phyloP scores from a whole-genome alignment of 2,888 invertebrate species.

The Altica lythri region DNA sequence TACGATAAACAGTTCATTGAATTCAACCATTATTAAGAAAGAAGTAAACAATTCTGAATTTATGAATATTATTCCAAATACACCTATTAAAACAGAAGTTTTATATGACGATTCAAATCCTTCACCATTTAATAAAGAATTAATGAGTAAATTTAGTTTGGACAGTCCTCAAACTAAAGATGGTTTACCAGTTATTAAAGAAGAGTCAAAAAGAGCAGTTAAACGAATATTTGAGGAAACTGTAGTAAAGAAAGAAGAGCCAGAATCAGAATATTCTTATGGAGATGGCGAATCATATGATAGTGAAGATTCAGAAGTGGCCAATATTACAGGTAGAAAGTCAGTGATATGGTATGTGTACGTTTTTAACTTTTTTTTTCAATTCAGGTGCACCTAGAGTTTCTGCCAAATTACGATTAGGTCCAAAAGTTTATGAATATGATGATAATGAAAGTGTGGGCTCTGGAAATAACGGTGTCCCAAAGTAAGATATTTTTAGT shows the following conservation, averaged over 20 bases:
- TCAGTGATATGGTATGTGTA: no score
- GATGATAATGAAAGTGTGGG: no score
- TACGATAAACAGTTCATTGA: conserved; percentile 3
- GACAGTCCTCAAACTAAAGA: conserved; percentile 25
- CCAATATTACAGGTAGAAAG: no score
- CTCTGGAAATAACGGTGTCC: no score
- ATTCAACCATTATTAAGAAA: conserved; percentile 14
- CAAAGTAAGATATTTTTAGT: no score
- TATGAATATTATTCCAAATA: conserved; percentile 7
- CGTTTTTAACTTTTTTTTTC: no score
- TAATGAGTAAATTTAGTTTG: conserved; percentile 38
- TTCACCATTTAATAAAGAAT: conserved; percentile 43
- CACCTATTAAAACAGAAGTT: conserved; percentile 30
- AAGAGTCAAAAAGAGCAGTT: conserved; percentile 13
- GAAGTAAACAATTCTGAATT: not conserved
- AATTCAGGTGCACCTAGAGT: no score
- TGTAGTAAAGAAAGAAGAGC: not conserved
- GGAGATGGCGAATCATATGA: not conserved
- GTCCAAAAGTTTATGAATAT: no score
- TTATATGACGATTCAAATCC: conserved; percentile 39
- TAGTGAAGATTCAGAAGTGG: conserved; percentile 4
- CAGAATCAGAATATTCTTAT: not conserved
- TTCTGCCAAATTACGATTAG: no score
- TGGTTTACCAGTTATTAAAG: not conserved
- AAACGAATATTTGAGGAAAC: conserved; percentile 15